Percentiles rank a stretch among this genome's conserved stretches.
These are phyloP conservation scores for Centropus bengalensis DNA, from an alignment of 2,113 vertebrate genomes.

Conservation along the genomic window DNA sequence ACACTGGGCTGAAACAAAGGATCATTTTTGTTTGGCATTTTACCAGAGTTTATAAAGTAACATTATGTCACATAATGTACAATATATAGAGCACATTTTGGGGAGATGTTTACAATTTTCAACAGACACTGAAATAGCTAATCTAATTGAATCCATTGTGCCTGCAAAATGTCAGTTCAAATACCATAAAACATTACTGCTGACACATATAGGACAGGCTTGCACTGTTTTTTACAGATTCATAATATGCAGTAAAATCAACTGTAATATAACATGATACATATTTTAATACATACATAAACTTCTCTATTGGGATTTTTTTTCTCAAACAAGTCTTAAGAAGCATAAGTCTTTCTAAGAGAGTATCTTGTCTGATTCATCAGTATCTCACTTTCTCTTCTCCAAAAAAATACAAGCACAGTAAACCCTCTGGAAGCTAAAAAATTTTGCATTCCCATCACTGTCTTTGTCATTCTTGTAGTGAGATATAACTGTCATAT, in stretches of 20 bases:
- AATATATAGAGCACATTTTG: not conserved
- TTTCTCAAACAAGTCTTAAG: not conserved
- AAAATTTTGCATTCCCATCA: not conserved
- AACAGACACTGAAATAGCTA: constrained; percentile 34
- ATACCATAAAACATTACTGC: constrained; percentile 22
- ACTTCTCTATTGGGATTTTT: not conserved
- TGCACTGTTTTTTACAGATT: constrained; percentile 19
- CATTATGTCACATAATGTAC: not conserved
- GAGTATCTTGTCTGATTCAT: not conserved
- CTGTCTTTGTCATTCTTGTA: not conserved
- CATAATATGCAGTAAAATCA: not conserved
- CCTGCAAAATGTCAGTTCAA: constrained; percentile 45
- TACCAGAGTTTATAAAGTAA: constrained; percentile 4
- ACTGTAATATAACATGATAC: not conserved
- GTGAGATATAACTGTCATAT: not conserved
- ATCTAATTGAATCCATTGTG: constrained; percentile 52
- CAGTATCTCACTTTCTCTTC: not conserved
- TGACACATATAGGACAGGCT: constrained; percentile 14
- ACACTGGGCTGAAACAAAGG: not conserved
- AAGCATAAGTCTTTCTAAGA: not conserved
- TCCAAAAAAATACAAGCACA: not conserved
- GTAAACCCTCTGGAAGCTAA: not conserved
- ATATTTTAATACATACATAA: not conserved
- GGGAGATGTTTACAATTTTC: constrained; percentile 4
- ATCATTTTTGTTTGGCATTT: not conserved